These are phyloP conservation scores for Heterodera filipjevi DNA, from an alignment of 2,888 invertebrate genomes.

Conservation along the genomic window DNA sequence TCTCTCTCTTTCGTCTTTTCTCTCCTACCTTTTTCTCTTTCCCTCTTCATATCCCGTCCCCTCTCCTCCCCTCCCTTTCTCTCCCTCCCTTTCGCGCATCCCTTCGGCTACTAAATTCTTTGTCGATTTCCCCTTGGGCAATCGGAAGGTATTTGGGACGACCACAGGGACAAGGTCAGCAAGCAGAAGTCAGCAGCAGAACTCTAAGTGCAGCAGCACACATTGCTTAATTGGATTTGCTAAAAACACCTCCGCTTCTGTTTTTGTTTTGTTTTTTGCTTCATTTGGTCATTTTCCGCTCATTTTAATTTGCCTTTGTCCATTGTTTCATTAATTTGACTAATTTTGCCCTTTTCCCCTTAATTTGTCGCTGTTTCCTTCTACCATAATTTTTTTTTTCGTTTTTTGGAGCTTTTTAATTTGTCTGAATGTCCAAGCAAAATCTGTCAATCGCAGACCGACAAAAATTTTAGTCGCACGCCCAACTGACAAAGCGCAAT, in stretches of 20 bases:
- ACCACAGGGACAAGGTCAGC: not conserved
- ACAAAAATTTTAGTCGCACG: not conserved
- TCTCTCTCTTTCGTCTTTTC: not conserved
- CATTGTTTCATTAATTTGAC: too few relatives aligned
- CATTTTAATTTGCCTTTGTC: too few relatives aligned
- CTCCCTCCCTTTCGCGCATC: not conserved
- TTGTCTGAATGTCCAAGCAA: not conserved
- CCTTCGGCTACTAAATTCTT: not conserved
- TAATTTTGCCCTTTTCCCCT: not conserved
- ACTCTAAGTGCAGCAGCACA: conserved; percentile 1
- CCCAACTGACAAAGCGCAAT: not conserved
- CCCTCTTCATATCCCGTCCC: not conserved
- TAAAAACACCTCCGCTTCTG: not conserved
- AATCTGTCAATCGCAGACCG: not conserved
- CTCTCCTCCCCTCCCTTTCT: not conserved
- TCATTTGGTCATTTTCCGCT: too few relatives aligned
- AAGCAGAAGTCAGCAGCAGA: not conserved
- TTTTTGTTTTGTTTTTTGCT: not conserved
- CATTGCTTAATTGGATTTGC: not conserved
- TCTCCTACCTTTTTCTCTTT: not conserved
- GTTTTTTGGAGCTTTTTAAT: not conserved
- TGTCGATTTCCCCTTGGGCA: conserved; percentile 9
- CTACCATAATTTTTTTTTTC: not conserved
- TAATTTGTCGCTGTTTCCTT: not conserved
- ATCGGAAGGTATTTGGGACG: not conserved